Conservation (phyloP, 2,797 vertebrate genomes). For the Esox masquinongy region DNA sequence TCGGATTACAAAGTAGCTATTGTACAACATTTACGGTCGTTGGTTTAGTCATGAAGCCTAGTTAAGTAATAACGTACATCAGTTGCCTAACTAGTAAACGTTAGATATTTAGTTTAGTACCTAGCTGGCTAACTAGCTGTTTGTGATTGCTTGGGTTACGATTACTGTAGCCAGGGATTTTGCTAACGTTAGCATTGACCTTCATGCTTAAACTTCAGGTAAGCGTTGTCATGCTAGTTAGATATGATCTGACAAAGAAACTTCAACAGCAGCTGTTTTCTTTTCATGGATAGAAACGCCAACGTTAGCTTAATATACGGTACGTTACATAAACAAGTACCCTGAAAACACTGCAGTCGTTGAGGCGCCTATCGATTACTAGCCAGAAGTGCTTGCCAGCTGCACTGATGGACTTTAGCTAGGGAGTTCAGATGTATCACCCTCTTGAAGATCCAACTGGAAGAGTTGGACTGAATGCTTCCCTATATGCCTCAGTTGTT, state of each 20-base stretch:
- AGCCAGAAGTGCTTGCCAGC: too few relatives aligned
- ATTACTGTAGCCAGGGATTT: background rate
- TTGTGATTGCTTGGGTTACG: background rate
- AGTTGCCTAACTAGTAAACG: background rate
- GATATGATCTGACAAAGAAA: background rate
- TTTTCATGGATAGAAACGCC: background rate
- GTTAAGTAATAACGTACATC: too few relatives aligned
- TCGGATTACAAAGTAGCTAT: background rate
- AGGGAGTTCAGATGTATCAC: background rate
- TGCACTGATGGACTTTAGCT: slow-evolving; percentile 9
- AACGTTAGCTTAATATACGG: background rate
- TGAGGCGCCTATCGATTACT: background rate
- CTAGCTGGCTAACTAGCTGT: background rate
- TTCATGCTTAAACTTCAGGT: background rate
- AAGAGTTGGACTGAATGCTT: background rate
- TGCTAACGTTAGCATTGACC: too few relatives aligned
- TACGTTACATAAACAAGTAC: background rate
- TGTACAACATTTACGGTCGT: too few relatives aligned
- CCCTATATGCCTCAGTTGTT: background rate
- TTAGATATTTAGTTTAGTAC: background rate
- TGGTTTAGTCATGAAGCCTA: too few relatives aligned
- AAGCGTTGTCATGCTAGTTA: too few relatives aligned
- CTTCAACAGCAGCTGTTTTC: background rate
- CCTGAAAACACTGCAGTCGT: background rate
- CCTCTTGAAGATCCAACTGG: background rate